Evolutionary conservation across 2,888 invertebrate species (phyloP).

Genomic region (Lasioglossum vierecki): DNA sequence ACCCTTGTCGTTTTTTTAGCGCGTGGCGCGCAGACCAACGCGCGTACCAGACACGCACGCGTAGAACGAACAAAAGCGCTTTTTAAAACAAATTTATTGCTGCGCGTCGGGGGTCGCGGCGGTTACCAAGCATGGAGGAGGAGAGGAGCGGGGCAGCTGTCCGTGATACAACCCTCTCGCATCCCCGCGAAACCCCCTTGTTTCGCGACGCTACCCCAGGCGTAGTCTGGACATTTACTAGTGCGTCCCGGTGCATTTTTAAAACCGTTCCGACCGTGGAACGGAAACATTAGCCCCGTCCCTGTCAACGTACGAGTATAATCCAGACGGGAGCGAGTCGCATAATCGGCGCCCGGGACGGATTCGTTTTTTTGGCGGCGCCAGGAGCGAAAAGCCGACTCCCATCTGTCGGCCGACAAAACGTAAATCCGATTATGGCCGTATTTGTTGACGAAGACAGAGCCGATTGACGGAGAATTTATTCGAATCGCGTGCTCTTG

Average conservation of each 20-base stretch:
- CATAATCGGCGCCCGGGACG: constrained; percentile 46
- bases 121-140: constrained; percentile 52
- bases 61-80: constrained; percentile 74
- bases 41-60: constrained; percentile 56
- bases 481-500: neutral
- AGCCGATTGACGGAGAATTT: constrained; percentile 13
- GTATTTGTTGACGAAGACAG: constrained; percentile 14
- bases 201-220: constrained; percentile 49
- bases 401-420: constrained; percentile 10
- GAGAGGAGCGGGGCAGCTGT: neutral
- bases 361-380: constrained; percentile 37
- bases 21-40: constrained; percentile 37
- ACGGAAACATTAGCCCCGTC: constrained; percentile 58
- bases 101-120: constrained; percentile 62
- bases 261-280: constrained; percentile 54
- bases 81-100: constrained; percentile 79
- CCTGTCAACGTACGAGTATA: constrained; percentile 52
- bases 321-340: constrained; percentile 54
- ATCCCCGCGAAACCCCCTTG: constrained; percentile 28
- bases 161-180: constrained; percentile 45
- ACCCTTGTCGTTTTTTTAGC: constrained; percentile 48
- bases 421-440: constrained; percentile 41
- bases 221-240: constrained; percentile 70
- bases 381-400: constrained; percentile 47
- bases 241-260: constrained; percentile 70